phyloP scores from a whole-genome alignment of 35 echinoderm and acorn worm species.

The Lytechinus variegatus region DNA sequence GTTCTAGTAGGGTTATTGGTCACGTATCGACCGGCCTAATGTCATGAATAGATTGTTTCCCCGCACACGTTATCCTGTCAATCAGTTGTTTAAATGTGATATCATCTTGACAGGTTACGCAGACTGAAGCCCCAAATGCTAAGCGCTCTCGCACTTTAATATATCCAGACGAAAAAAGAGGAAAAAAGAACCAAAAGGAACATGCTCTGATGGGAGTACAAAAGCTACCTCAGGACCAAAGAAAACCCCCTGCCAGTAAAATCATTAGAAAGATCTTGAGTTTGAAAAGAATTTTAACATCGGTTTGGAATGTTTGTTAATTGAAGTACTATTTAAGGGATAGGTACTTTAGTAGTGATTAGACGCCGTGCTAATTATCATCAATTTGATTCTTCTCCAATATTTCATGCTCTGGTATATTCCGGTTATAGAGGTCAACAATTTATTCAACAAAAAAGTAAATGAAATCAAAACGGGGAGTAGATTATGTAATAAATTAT shows the following conservation, averaged over 20 bases:
- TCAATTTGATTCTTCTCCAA: too few relatives aligned
- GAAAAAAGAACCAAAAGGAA: background rate
- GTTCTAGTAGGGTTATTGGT: conserved; percentile 2
- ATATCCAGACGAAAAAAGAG: background rate
- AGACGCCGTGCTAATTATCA: background rate
- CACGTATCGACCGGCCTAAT: conserved; percentile 17
- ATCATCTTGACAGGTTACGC: background rate
- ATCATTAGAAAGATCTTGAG: background rate
- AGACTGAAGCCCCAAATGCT: background rate
- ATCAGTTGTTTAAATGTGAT: conserved; percentile 43
- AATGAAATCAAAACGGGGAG: too few relatives aligned
- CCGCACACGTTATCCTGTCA: conserved; percentile 37
- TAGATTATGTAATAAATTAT: too few relatives aligned
- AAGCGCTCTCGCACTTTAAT: background rate
- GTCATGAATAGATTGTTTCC: conserved; percentile 37
- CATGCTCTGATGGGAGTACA: background rate
- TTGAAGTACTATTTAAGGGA: background rate
- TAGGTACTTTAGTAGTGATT: background rate
- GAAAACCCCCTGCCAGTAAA: background rate
- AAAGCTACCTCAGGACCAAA: background rate
- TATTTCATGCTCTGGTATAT: too few relatives aligned
- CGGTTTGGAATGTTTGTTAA: background rate
- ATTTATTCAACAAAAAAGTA: background rate
- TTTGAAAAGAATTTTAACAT: background rate
- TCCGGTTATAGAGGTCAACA: too few relatives aligned